Evolutionary conservation across 2,113 vertebrate genomes (phyloP).

Genomic region (Cacatua alba): DNA sequence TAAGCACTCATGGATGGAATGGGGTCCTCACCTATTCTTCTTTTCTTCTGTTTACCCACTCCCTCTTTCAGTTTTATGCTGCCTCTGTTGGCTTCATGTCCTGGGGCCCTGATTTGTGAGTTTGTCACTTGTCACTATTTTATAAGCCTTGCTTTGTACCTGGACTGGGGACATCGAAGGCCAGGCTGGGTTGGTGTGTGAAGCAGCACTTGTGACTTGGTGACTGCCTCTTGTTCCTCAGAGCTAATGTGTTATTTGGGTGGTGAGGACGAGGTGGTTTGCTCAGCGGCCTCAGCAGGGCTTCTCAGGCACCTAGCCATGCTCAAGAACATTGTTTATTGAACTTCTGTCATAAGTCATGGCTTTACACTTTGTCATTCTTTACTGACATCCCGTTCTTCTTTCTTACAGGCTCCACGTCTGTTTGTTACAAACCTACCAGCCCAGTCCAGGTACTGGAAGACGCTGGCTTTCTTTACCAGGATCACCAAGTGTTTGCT

Average conservation of each 20-base stretch:
- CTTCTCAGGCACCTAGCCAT: neutral
- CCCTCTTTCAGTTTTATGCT: neutral
- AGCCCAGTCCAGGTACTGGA: conserved; percentile 70
- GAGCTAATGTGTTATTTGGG: neutral
- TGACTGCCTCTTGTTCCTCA: neutral
- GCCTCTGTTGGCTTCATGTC: neutral
- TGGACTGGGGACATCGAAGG: neutral
- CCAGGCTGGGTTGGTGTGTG: neutral
- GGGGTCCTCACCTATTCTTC: neutral
- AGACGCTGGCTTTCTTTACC: conserved; percentile 68
- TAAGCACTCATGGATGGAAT: neutral
- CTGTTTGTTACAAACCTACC: conserved; percentile 69
- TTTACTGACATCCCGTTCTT: neutral
- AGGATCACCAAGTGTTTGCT: conserved; percentile 70
- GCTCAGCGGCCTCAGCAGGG: neutral
- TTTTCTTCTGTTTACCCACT: neutral
- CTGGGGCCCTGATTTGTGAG: neutral
- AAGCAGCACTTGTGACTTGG: neutral
- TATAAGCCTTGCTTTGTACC: neutral
- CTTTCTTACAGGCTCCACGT: conserved; percentile 64
- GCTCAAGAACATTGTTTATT: neutral
- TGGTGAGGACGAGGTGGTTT: neutral
- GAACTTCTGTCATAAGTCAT: neutral
- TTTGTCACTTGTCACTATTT: neutral
- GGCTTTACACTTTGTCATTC: neutral